Evolutionary conservation across 2,888 invertebrate species (phyloP), one percentile per base, ranked within the genome.

Genomic region (Scaptomyza tumidula): DNA sequence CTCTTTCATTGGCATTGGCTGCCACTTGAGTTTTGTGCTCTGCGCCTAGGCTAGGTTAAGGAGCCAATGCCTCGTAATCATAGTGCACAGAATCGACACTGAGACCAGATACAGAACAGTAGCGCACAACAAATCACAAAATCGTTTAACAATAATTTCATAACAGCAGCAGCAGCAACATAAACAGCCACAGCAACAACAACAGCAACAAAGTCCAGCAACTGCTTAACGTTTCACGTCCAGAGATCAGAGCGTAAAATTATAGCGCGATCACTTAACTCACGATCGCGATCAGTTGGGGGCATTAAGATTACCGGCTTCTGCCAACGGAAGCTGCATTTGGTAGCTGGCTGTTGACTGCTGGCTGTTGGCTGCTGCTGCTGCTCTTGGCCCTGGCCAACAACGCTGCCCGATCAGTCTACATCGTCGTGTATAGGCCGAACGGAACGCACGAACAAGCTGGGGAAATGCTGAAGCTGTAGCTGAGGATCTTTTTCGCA

Each of bases 261-360:
- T 91, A 92, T 90, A 91, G 91, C 91, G 92, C 92, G 92, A 92
- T 91, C 91, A 92, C 91, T 91, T 91, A 89, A 89, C 91, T 92
- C 92, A 92, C 91, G 85, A 82, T 86, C 89, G 89, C 90, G 90
- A 89, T 90, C 90, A 83, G 90, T 89, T 87, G 82, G 90, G 89
- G 87, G 90, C 90, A 89, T 88, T 89, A 78, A 89, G 88, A 89
- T 89, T 90, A 85, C 86, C 89, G 80, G 82, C 82, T 82, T 80
- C 86, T 75, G 88, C 60, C 85, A 86, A 85, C 86, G 86, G 83
- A 82, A 87, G 88, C 85, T 75, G 58, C 78, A 35, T 46, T 65
- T 72, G 71, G 73, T 71, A 80, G 73, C 24, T 71, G 68, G 64
- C 66, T 73, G 33, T 10, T 57, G 33, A 29, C 45, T 10, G 19